Evolutionary conservation across 2,113 vertebrate genomes (phyloP).

Genomic region (Potamarius usumacintae): DNA sequence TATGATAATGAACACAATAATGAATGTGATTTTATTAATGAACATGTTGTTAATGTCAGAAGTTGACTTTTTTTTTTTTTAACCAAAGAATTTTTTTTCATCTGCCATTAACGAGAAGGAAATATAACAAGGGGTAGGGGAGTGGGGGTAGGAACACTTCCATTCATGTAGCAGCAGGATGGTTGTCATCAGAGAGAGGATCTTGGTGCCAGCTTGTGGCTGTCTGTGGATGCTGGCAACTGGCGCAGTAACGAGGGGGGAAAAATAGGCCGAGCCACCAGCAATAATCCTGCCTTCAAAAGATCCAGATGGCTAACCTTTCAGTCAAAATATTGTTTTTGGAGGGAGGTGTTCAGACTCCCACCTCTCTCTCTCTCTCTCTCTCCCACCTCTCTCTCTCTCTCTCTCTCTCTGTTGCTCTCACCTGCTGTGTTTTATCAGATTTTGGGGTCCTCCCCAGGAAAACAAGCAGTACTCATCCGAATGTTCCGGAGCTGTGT

Average conservation of each 20-base stretch:
- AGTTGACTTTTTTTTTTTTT: background rate
- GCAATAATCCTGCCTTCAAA: conserved; percentile 77
- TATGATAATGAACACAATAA: background rate
- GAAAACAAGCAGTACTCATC: conserved; percentile 68
- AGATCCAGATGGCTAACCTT: conserved; percentile 78
- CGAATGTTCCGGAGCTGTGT: conserved; percentile 54
- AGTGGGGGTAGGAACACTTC: conserved; percentile 33
- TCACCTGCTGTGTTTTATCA: conserved; percentile 66
- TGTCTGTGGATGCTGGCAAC: conserved; percentile 59
- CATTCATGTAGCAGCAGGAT: conserved; percentile 52
- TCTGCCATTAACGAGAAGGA: background rate
- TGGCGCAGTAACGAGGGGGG: conserved; percentile 43
- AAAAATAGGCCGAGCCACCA: conserved; percentile 69
- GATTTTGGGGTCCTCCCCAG: conserved; percentile 61
- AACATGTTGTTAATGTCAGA: background rate
- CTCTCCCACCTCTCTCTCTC: conserved; percentile 47
- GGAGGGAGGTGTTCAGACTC: conserved; percentile 67
- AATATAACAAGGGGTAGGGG: background rate
- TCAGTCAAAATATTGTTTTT: conserved; percentile 80
- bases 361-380: conserved; percentile 34
- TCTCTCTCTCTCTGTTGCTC: conserved; percentile 3
- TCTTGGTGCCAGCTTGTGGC: conserved; percentile 45
- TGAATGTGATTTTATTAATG: background rate
- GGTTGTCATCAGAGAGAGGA: conserved; percentile 55
- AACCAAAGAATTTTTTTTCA: conserved; percentile 1